A percentile compares a stretch with the other conserved stretches of the same genome.
These are phyloP conservation scores for Ptilodon capucinus DNA, from an alignment of 2,888 invertebrate species.

Conservation along the genomic window DNA sequence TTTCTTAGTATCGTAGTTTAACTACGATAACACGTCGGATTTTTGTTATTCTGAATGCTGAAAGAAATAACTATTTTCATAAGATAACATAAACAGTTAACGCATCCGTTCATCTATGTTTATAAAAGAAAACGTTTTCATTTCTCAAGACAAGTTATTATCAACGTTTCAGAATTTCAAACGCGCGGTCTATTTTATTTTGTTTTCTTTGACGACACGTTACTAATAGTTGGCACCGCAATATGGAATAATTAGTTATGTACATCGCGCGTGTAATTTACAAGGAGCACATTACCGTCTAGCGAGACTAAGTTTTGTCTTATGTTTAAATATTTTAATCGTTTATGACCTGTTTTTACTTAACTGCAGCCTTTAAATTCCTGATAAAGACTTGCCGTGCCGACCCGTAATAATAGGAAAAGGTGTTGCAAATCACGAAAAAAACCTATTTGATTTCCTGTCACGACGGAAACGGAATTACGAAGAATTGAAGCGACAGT, in stretches of 20 bases:
- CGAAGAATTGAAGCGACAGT: too few relatives aligned
- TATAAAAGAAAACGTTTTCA: conserved; percentile 16
- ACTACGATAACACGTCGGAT: not conserved
- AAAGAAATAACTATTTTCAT: conserved; percentile 15
- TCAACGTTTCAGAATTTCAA: conserved; percentile 8
- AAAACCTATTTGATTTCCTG: too few relatives aligned
- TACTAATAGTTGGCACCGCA: conserved; percentile 9
- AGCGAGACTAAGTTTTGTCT: not conserved
- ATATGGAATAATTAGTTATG: conserved; percentile 8
- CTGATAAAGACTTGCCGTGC: too few relatives aligned
- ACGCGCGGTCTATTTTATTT: conserved; percentile 4
- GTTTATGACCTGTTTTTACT: too few relatives aligned
- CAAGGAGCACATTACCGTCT: not conserved
- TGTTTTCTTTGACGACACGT: conserved; percentile 9
- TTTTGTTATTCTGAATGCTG: conserved; percentile 4
- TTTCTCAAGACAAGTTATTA: conserved; percentile 14
- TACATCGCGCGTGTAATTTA: not conserved
- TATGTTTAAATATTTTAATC: too few relatives aligned
- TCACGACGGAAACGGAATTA: too few relatives aligned
- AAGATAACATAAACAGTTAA: conserved; percentile 16
- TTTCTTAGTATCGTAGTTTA: conserved; percentile 1
- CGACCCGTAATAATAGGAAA: too few relatives aligned
- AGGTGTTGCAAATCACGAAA: too few relatives aligned
- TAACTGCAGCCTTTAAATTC: too few relatives aligned
- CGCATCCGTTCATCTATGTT: conserved; percentile 11